Base-by-base conservation (phyloP, 2,888 invertebrate species). In the Torymus tubicola region DNA sequence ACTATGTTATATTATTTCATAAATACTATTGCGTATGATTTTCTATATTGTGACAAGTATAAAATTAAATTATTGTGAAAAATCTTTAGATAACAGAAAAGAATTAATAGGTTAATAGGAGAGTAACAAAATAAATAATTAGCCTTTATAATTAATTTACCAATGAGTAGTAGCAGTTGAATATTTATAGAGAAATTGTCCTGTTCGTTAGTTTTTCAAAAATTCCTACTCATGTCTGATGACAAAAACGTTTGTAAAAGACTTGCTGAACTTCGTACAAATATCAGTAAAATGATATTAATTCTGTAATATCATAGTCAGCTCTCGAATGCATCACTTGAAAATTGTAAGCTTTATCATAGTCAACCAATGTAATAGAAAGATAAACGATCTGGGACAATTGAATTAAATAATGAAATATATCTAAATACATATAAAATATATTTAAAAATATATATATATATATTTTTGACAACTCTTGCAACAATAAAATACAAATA, bases 101-200 rank as follows among this genome's bases (percentile, higher is more conserved):
- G 52, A 81, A 78, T 78, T 82, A 89, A 86, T 90, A 89, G 90
- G 88, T 83, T 90, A 90, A 90, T 90, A 90, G 90, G 88, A 88
- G 87, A 90, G 85, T 89, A 90, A 90, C 88, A 90, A 89, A 89
- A 83, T 90, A 88, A 88, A 87, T 87, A 85, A 88, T 88, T 88
- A 89, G 87, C 84, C 87, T 87, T 86, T 87, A 88, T 85, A 85
- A 84, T 87, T 86, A 88, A 88, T 84, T 86, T 84, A 85, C 84
- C 84, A 85, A 82, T 84, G 86, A 87, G 85, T 85, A 87, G 87
- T n/a, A 86, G 81, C 86, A 87, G 86, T 87, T 87, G 80, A 87
- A 89, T 88, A 87, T 88, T 89, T 89, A 87, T 88, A 87, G 71
- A 87, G 87, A 82, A 83, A 85, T 87, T 89, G 88, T 85, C 88